Evolutionary conservation across 1,140 invertebrate genomes (phyloP).

Genomic region (Brachionus rotundiformis): DNA sequence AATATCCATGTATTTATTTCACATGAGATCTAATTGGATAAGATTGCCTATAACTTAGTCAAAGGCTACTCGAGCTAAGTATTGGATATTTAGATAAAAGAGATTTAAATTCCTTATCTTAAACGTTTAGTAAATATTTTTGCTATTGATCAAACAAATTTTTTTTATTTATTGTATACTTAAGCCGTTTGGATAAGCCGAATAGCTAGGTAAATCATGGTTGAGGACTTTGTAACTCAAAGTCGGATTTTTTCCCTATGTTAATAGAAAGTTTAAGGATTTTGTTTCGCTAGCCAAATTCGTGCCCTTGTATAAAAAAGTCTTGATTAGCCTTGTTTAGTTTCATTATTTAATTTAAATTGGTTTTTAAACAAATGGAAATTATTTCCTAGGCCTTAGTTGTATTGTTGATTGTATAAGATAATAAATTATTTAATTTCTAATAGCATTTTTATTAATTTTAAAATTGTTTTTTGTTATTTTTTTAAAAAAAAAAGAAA

Average conservation of each 20-base stretch:
- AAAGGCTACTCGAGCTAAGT: neutral
- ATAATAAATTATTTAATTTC: too few species aligned
- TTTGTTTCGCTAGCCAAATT: neutral
- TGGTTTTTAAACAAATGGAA: too few species aligned
- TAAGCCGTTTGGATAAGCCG: neutral
- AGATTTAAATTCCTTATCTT: slow-evolving; percentile 6
- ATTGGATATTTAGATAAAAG: neutral
- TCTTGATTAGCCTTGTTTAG: neutral
- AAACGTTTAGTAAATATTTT: slow-evolving; percentile 17
- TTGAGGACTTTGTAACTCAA: neutral
- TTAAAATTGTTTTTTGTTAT: too few species aligned
- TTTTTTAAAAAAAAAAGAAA: too few species aligned
- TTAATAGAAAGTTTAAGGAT: neutral
- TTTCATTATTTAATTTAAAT: neutral
- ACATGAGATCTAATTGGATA: neutral
- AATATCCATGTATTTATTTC: neutral
- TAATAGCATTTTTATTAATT: too few species aligned
- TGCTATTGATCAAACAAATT: slow-evolving; percentile 9
- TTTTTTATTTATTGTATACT: neutral
- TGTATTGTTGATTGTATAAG: neutral
- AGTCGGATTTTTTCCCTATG: neutral
- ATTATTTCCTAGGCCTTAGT: too few species aligned
- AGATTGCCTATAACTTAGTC: neutral
- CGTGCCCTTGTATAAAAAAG: neutral
- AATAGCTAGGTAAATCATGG: neutral